Evolutionary conservation across 2,888 invertebrate species (phyloP).

Genomic region (Drosophila pseudotalamancana): DNA sequence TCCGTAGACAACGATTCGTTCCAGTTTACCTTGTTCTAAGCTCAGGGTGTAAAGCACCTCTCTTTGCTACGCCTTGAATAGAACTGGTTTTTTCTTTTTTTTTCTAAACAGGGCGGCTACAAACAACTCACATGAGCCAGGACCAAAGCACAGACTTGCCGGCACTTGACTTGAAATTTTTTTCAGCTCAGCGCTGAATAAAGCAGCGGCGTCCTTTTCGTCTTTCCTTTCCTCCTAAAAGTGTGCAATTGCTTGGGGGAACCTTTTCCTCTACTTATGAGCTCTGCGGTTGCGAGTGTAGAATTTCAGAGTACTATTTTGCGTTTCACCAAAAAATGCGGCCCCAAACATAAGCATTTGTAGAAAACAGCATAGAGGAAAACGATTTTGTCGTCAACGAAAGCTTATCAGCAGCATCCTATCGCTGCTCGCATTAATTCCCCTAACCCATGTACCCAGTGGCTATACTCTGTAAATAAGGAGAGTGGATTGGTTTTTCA

Average conservation of each 20-base stretch:
- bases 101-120: constrained; percentile 38
- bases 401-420: constrained; percentile 70
- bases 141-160: constrained; percentile 39
- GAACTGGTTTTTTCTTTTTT: constrained; percentile 49
- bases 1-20: background rate
- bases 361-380: constrained; percentile 36
- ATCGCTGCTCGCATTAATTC: constrained; percentile 40
- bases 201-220: constrained; percentile 20
- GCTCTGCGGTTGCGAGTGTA: constrained; percentile 67
- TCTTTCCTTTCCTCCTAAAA: constrained; percentile 24
- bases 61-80: constrained; percentile 40
- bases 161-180: constrained; percentile 54
- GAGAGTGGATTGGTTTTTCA: background rate
- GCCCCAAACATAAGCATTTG: constrained; percentile 58
- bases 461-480: background rate
- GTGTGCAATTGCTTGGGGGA: constrained; percentile 19
- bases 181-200: constrained; percentile 40
- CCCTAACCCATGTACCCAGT: background rate
- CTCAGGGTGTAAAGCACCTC: constrained; percentile 47
- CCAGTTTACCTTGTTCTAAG: background rate
- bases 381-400: constrained; percentile 55
- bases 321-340: constrained; percentile 60
- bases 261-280: constrained; percentile 30
- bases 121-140: constrained; percentile 30
- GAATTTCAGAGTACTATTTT: constrained; percentile 57